Conservation (phyloP, 2,888 invertebrate species). For the Melieria crassipennis region DNA sequence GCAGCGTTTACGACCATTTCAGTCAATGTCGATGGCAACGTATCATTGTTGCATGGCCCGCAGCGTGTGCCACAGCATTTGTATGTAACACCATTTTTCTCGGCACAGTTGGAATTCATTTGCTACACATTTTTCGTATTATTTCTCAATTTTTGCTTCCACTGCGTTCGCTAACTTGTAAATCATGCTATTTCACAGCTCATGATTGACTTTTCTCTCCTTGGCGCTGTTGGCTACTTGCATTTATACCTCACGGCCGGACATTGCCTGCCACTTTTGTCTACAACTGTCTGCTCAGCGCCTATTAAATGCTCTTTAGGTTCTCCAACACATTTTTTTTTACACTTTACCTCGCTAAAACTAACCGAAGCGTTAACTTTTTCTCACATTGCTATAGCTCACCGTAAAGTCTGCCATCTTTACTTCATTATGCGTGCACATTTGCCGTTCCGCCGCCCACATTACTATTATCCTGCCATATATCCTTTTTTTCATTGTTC, state of each 20-base stretch:
- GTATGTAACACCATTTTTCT: too few species aligned
- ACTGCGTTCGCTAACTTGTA: slow-evolving; percentile 9
- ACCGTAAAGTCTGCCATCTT: slow-evolving; percentile 5
- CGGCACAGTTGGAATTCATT: not conserved
- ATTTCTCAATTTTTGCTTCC: not conserved
- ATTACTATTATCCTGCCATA: slow-evolving; percentile 19
- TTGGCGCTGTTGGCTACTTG: slow-evolving; percentile 2
- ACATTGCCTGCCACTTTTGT: not conserved
- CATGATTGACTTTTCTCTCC: slow-evolving; percentile 25
- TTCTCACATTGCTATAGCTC: slow-evolving; percentile 12
- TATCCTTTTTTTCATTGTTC: slow-evolving; percentile 20
- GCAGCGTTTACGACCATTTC: too few species aligned
- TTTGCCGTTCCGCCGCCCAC: slow-evolving; percentile 1
- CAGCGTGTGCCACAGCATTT: too few species aligned
- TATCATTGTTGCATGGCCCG: too few species aligned
- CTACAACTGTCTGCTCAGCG: not conserved
- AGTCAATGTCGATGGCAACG: too few species aligned
- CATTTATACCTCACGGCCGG: slow-evolving; percentile 19
- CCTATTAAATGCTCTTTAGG: slow-evolving; percentile 20
- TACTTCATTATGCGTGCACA: not conserved
- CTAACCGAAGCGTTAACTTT: slow-evolving; percentile 5
- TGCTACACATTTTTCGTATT: not conserved
- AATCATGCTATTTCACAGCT: slow-evolving; percentile 15
- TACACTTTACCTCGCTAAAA: not conserved
- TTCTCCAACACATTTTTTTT: not conserved